These are phyloP conservation scores for Coremacera marginata DNA, from an alignment of 2,888 invertebrate genomes.

Conservation along the genomic window DNA sequence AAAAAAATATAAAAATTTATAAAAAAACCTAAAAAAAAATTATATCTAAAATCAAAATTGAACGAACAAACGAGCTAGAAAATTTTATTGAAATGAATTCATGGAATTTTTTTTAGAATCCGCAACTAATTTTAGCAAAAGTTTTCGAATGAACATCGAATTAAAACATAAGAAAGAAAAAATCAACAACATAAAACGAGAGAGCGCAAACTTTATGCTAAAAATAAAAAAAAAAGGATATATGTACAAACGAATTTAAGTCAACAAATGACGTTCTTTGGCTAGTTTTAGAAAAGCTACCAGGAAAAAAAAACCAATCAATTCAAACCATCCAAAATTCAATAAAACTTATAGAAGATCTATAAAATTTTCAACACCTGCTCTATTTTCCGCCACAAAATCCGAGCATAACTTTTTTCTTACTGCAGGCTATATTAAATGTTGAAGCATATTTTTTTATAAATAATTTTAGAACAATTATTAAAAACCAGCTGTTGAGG, in stretches of 20 bases:
- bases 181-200: not conserved
- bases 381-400: too few relatives aligned
- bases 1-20: slow-evolving; percentile 15
- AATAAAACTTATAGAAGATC: not conserved
- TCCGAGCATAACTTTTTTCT: too few relatives aligned
- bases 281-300: not conserved
- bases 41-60: not conserved
- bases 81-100: not conserved
- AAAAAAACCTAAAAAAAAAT: slow-evolving; percentile 23
- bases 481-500: not conserved
- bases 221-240: not conserved
- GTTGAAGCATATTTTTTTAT: too few relatives aligned
- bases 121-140: slow-evolving; percentile 20
- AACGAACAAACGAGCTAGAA: slow-evolving; percentile 9
- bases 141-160: slow-evolving; percentile 34
- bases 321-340: not conserved
- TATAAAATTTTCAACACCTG: not conserved
- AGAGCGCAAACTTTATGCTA: slow-evolving; percentile 12
- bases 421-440: too few relatives aligned
- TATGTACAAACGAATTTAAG: not conserved
- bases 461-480: too few relatives aligned
- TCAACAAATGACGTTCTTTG: not conserved
- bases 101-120: not conserved
- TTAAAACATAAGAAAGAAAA: slow-evolving; percentile 19
- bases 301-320: not conserved